phyloP scores from a whole-genome alignment of 2,113 vertebrate species.

The Oncorhynchus keta region DNA sequence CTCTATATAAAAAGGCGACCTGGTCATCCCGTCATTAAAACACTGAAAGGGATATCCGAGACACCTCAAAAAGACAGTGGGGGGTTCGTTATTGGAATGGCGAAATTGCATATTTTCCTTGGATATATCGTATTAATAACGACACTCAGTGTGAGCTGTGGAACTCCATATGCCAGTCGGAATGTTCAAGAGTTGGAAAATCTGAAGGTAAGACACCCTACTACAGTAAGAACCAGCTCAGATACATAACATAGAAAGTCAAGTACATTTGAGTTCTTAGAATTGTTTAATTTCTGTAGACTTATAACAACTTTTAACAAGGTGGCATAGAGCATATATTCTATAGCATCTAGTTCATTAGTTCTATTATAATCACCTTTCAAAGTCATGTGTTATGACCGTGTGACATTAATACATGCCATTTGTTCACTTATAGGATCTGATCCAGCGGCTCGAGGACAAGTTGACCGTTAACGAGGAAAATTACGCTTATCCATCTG shows the following conservation, averaged over 20 bases:
- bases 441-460: constrained; percentile 18
- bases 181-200: background rate
- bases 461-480: constrained; percentile 5
- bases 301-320: no score
- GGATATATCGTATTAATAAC: background rate
- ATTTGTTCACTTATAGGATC: constrained; percentile 5
- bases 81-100: constrained; percentile 6
- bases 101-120: background rate
- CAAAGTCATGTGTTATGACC: background rate
- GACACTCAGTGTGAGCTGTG: background rate
- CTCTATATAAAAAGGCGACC: background rate
- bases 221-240: no score
- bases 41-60: background rate
- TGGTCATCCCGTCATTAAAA: background rate
- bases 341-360: no score
- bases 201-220: background rate
- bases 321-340: no score
- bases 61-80: background rate
- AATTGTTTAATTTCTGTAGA: no score
- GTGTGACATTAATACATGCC: background rate
- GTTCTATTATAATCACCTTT: background rate
- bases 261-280: no score
- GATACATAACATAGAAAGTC: no score
- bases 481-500: background rate
- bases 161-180: background rate